Evolutionary conservation across 2,113 vertebrate genomes (phyloP), one percentile per base, ranked within the genome.

Genomic region (Vicugna pacos): DNA sequence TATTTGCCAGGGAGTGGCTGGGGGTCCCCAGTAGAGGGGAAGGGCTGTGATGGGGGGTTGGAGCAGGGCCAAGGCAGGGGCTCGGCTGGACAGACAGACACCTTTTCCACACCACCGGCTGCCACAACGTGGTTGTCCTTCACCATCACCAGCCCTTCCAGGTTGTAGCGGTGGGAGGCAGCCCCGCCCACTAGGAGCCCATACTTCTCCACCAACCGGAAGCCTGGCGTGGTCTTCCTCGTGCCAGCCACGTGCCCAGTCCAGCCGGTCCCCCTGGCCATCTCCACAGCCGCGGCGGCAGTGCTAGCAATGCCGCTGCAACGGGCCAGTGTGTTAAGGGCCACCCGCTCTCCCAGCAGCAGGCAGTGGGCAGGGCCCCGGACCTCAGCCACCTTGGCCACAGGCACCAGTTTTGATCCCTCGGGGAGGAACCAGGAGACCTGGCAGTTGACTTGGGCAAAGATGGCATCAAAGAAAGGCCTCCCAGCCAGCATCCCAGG

Each of bases 61-160:
- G 76, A 35, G 24, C 22, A 14, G 67, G 70, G n/a, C 38, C 35
- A 14, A 56, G 48, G 42, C 72, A 32, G 73, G 28, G 38, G 20
- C 70, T 26, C 32, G 6, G n/a, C 3, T 2, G 2, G 62, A 14
- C 64, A 17, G 62, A 20, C 48, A 15, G 73, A 13, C 73, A 99
- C 99, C 99, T 99, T 95, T 30, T 97, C 97, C 92, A 99, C 98
- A 8, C 98, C 98, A 6, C 99, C 99, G 0, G 98, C 99, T 0
- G 99, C 99, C 98, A 98, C 97, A 2, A 99, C 69, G 26, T 99
- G 99, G 95, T 99, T 99, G 98, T 99, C 99, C 95, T 99, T 99
- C 91, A 99, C 97, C 99, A 99, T 99, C 96, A 99, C 97, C 97
- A 99, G 98, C 17, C 98, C 98, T 28, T 99, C 99, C 89, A 99